Evolutionary conservation across 2,113 vertebrate genomes (phyloP).

Genomic region (Tretioscincus oriximinensis): DNA sequence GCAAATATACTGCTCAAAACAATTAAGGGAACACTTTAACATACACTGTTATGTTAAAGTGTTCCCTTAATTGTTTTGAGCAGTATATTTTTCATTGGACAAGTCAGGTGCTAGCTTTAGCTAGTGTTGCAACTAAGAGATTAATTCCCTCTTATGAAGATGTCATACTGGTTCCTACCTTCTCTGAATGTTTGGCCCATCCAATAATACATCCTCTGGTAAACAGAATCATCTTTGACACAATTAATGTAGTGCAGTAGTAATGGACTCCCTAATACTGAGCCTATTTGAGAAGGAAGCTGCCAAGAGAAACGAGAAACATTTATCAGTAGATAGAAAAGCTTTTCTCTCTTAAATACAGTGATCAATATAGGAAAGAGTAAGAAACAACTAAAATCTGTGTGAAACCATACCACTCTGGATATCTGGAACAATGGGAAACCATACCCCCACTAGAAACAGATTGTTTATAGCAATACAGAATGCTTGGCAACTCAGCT

Average conservation of each 20-base stretch:
- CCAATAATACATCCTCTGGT: constrained; percentile 90
- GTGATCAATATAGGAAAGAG: no score
- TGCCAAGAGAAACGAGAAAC: constrained; percentile 58
- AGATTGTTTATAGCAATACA: not conserved
- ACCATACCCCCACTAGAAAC: no score
- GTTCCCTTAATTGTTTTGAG: no score
- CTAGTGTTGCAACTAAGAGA: not conserved
- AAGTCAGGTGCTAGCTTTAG: not conserved
- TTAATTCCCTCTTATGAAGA: not conserved
- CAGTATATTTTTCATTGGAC: not conserved
- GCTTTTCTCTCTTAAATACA: no score
- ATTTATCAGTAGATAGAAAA: no score
- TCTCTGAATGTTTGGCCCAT: constrained; percentile 85
- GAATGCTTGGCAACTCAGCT: not conserved
- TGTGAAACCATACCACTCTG: no score
- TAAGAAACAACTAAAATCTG: no score
- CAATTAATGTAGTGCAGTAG: constrained; percentile 90
- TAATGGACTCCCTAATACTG: constrained; percentile 82
- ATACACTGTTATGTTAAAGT: no score
- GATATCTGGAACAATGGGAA: no score
- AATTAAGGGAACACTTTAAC: no score
- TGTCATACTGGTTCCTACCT: constrained; percentile 71
- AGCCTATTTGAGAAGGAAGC: constrained; percentile 94
- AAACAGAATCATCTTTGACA: constrained; percentile 83
- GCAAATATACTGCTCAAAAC: no score